phyloP scores from a whole-genome alignment of 2,888 invertebrate genomes.

The Drosophila koepferae region DNA sequence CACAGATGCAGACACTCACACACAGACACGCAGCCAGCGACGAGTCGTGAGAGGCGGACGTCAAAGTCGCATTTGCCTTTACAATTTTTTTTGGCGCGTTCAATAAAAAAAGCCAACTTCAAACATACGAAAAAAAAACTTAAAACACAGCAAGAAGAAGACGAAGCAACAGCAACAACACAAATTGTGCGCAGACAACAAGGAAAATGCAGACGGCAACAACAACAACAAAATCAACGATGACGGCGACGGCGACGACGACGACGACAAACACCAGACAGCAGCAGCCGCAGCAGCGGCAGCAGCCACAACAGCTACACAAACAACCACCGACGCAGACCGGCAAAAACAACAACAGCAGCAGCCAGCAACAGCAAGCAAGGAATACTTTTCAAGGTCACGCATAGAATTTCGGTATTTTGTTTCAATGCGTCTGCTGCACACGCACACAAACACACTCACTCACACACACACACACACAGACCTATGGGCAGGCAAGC shows the following conservation, averaged over 20 bases:
- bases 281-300: conserved; percentile 43
- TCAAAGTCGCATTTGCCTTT: conserved; percentile 67
- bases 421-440: conserved; percentile 78
- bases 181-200: conserved; percentile 72
- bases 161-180: conserved; percentile 36
- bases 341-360: conserved; percentile 46
- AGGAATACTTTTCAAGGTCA: conserved; percentile 84
- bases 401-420: conserved; percentile 82
- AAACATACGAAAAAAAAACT: conserved; percentile 47
- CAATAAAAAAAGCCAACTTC: conserved; percentile 69
- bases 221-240: conserved; percentile 55
- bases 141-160: conserved; percentile 41
- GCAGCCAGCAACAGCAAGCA: conserved; percentile 43
- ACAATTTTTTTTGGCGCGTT: conserved; percentile 75
- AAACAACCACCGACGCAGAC: conserved; percentile 77
- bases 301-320: conserved; percentile 54
- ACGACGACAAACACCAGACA: conserved; percentile 58
- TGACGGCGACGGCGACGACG: conserved; percentile 27
- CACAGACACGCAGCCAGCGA: conserved; percentile 18
- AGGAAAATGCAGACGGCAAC: conserved; percentile 78
- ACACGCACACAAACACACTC: conserved; percentile 50
- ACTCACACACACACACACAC: conserved; percentile 21
- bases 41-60: conserved; percentile 43
- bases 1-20: conserved; percentile 14
- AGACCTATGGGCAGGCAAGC: conserved; percentile 16